These are phyloP conservation scores for Chiloscyllium punctatum DNA, from an alignment of 2,797 vertebrate species.

Conservation along the genomic window DNA sequence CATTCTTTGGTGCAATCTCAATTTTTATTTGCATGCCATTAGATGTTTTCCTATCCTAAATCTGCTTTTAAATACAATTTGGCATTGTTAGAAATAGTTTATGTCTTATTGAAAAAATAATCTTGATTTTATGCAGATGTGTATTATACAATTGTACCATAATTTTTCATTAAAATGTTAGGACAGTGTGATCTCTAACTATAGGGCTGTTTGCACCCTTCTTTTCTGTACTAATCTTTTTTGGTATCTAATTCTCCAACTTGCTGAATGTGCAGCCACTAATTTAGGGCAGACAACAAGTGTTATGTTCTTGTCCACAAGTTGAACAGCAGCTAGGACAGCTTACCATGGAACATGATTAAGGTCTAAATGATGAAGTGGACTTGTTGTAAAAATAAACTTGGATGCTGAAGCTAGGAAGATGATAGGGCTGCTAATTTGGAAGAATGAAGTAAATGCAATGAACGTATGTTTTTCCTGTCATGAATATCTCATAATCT, in stretches of 20 bases:
- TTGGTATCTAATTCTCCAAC: not conserved
- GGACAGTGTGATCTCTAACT: not conserved
- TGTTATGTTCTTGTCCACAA: not conserved
- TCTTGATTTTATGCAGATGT: not conserved
- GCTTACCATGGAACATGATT: not conserved
- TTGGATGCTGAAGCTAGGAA: not conserved
- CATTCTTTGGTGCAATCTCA: not conserved
- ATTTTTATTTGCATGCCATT: not conserved
- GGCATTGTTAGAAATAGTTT: not conserved
- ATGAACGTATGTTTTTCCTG: not conserved
- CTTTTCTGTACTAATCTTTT: not conserved
- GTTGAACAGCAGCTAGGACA: not conserved
- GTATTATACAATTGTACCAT: not conserved
- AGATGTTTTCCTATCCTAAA: not conserved
- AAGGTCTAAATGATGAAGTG: not conserved
- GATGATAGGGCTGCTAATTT: not conserved
- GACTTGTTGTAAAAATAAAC: not conserved
- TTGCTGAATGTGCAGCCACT: not conserved
- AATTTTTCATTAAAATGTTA: not conserved
- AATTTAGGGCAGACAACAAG: not conserved
- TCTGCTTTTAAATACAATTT: not conserved
- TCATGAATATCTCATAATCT: not conserved
- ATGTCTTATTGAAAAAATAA: not conserved
- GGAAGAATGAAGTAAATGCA: not conserved
- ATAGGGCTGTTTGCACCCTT: not conserved